Conservation (phyloP, 2,113 vertebrate species). For the Hypomesus transpacificus region DNA sequence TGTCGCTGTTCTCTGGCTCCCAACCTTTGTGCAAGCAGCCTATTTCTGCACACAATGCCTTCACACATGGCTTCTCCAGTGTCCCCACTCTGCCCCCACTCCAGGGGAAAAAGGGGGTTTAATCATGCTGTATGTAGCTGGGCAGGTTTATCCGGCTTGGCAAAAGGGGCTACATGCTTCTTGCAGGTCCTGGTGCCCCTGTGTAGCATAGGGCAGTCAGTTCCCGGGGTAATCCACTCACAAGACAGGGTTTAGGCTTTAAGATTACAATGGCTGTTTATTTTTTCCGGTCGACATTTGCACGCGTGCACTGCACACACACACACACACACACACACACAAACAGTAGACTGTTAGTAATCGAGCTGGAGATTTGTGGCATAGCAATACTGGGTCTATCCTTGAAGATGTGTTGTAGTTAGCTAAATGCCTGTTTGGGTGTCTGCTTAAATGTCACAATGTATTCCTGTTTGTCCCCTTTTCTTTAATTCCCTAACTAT, state of each 20-base stretch:
- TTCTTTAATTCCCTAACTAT: too few relatives aligned
- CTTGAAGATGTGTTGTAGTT: not conserved
- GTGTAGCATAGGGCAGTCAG: conserved; percentile 43
- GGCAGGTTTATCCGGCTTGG: conserved; percentile 47
- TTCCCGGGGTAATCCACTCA: conserved; percentile 33
- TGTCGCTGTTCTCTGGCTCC: too few relatives aligned
- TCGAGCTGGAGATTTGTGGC: conserved; percentile 34
- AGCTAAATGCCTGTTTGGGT: not conserved
- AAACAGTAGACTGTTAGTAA: conserved; percentile 54
- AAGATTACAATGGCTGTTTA: conserved; percentile 39
- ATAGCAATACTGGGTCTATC: not conserved
- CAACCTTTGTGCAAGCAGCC: too few relatives aligned
- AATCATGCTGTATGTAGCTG: conserved; percentile 36
- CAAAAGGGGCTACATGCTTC: conserved; percentile 46
- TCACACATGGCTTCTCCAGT: too few relatives aligned
- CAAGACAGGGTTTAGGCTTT: conserved; percentile 11
- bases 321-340: conserved; percentile 40
- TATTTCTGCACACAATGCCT: too few relatives aligned
- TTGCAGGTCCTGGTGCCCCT: conserved; percentile 47
- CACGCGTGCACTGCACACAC: not conserved
- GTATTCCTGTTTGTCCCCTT: too few relatives aligned
- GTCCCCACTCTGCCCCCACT: too few relatives aligned
- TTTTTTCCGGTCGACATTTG: conserved; percentile 15
- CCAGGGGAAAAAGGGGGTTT: not conserved
- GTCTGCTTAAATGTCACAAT: too few relatives aligned